phyloP scores from a whole-genome alignment of 2,113 vertebrate species.

The Zosterops pallidus region DNA sequence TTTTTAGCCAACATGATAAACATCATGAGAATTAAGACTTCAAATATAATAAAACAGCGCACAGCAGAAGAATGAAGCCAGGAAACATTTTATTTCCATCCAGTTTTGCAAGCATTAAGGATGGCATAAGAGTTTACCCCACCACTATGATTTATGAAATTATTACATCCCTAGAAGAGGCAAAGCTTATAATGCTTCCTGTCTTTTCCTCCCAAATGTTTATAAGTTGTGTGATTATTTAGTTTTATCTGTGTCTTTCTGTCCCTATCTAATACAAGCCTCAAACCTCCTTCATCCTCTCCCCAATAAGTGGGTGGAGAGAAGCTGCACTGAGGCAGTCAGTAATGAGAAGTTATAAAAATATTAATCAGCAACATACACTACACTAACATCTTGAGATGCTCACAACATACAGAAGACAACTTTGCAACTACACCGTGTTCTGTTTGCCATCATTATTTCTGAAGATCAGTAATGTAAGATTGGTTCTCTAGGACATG shows the following conservation, averaged over 20 bases:
- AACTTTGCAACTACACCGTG: background rate
- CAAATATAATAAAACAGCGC: conserved; percentile 34
- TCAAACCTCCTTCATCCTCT: background rate
- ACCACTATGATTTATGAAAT: background rate
- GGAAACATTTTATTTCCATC: conserved; percentile 55
- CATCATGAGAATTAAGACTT: background rate
- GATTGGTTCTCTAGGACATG: background rate
- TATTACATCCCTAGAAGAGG: background rate
- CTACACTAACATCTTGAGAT: conserved; percentile 4
- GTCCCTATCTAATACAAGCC: background rate
- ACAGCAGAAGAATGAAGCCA: conserved; percentile 50
- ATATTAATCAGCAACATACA: background rate
- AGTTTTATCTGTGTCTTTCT: background rate
- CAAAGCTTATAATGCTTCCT: conserved; percentile 5
- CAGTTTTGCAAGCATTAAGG: conserved; percentile 39
- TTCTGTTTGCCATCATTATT: background rate
- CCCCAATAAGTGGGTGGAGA: background rate
- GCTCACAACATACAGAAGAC: conserved; percentile 20
- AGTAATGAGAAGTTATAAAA: background rate
- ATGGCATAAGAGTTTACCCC: conserved; percentile 13
- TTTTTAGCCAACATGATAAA: conserved; percentile 18
- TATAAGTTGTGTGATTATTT: background rate
- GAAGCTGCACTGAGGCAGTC: background rate
- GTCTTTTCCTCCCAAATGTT: background rate
- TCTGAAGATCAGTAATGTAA: background rate